Base-by-base conservation (phyloP, 1,140 invertebrate species). In the Aphaenogaster floridana region DNA sequence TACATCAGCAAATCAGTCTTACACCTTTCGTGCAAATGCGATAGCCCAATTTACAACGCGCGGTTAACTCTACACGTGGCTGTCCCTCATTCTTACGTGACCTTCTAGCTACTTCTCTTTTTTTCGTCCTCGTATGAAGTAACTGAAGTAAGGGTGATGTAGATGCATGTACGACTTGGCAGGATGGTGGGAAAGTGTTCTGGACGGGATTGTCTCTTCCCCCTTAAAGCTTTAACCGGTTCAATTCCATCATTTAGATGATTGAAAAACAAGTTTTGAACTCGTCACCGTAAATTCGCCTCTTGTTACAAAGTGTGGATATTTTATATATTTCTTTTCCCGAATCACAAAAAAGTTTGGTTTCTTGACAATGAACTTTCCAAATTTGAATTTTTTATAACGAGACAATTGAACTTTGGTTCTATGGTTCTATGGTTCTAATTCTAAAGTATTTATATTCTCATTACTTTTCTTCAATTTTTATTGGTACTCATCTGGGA, bases 1-100 rank as follows among this genome's bases (percentile, higher is more conserved):
- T 59, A 74, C 42, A 72, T 83, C 68, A 74, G 28, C 68, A 83
- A 83, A 83, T 83, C 80, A 83, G 68, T 83, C 80, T 83, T 83
- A 74, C 42, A 74, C 68, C 28, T 83, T 28, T 83, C 80, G 63
- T 80, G 63, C 63, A 83, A 74, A 83, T 83, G 52, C 68, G 54
- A 83, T 83, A 83, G 68, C 11, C 80, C 66, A 74, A 74, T 61
- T 83, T 74, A 59, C 17, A 83, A 57, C 50, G 52, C 28, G 80
- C 39, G 69, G 57, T 83, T 72, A 45, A 42, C 34, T 69, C n/a
- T 81, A 74, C 52, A 83, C 39, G 80, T 72, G 78, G 64, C 48
- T 28, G 63, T 80, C n/a, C 21, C 48, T 69, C n/a, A 54, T 52
- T 42, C 39, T 72, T 69, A 59, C 42, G 13, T 36, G 68, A 74